phyloP scores from a whole-genome alignment of 2,113 vertebrate genomes.

The Saguinus imperator region DNA sequence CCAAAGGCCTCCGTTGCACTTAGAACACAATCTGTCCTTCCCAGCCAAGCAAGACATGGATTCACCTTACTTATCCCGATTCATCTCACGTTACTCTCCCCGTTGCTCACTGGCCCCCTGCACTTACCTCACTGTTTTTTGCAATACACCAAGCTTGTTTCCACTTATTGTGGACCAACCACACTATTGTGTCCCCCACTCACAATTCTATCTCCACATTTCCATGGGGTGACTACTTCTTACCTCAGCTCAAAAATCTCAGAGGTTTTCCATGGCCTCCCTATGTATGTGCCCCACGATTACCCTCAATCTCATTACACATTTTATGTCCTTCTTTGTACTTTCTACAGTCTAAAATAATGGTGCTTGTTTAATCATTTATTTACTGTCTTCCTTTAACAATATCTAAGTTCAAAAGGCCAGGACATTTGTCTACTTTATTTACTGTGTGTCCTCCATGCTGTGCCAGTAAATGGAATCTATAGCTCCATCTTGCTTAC shows the following conservation, averaged over 20 bases:
- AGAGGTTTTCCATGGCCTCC: neutral
- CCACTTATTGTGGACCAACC: neutral
- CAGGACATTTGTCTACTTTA: neutral
- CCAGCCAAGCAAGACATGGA: too few species aligned
- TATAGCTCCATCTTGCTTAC: too few species aligned
- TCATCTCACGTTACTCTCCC: neutral
- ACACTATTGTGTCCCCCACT: neutral
- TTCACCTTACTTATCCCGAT: too few species aligned
- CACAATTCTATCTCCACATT: neutral
- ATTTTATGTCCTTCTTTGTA: neutral
- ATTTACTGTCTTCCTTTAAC: neutral
- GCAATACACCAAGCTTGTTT: neutral
- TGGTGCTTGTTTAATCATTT: neutral
- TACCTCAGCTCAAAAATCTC: neutral
- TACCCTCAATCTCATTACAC: neutral
- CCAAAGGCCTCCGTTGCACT: neutral
- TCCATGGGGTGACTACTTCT: neutral
- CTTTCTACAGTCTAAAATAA: neutral
- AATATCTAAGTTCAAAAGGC: neutral
- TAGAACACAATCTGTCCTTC: neutral
- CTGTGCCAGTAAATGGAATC: neutral
- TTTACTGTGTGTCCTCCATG: neutral
- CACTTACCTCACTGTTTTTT: neutral
- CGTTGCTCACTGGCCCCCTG: rapidly evolving
- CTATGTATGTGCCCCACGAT: neutral